Conservation (phyloP, 2,888 invertebrate genomes). For the Mythimna pallens region DNA sequence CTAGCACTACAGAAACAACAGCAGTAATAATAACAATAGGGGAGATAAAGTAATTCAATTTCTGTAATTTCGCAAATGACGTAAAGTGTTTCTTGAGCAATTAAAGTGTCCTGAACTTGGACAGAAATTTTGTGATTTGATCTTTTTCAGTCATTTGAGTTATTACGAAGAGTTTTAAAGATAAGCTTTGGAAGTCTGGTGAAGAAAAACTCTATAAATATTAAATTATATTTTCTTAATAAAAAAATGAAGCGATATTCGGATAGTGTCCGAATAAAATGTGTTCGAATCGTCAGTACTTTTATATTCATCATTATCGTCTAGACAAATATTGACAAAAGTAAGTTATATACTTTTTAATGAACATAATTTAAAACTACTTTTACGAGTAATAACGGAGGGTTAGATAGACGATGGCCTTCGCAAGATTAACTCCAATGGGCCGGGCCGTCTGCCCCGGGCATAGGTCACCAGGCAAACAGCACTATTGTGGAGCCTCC, state of each 20-base stretch:
- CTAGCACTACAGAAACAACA: constrained; percentile 7
- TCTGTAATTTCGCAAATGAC: constrained; percentile 23
- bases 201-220: constrained; percentile 20
- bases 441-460: constrained; percentile 16
- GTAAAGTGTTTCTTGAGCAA: constrained; percentile 45
- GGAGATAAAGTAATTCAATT: constrained; percentile 9
- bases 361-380: not conserved
- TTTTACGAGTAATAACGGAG: not conserved
- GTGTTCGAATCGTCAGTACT: too few relatives aligned
- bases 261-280: too few relatives aligned
- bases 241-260: not conserved
- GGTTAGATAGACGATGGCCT: constrained; percentile 1
- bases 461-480: constrained; percentile 35
- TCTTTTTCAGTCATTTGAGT: constrained; percentile 46
- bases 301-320: too few relatives aligned
- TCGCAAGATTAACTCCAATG: not conserved
- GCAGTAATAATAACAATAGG: not conserved
- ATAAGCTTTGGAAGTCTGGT: constrained; percentile 27
- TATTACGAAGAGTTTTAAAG: constrained; percentile 30
- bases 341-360: not conserved
- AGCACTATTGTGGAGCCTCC: constrained; percentile 8
- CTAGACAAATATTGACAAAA: too few relatives aligned
- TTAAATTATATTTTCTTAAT: not conserved
- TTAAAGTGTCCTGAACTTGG: constrained; percentile 53
- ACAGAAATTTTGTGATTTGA: constrained; percentile 48